Evolutionary conservation across 2,888 invertebrate genomes (phyloP).

Genomic region (Monoplex corrugatus): DNA sequence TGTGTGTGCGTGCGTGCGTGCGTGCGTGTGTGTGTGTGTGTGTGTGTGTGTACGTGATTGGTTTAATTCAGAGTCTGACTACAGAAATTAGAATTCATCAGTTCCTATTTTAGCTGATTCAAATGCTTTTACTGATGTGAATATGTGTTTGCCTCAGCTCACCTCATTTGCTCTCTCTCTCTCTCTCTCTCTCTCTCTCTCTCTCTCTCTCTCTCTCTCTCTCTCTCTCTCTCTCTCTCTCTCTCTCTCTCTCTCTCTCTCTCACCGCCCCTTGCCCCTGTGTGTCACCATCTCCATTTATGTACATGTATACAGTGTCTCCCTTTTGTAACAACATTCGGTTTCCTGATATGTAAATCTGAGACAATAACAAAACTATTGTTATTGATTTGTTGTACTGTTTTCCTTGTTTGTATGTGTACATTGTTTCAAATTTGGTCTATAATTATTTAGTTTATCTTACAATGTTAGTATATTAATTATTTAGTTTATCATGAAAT

Average conservation of each 20-base stretch:
- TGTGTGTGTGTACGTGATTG: neutral
- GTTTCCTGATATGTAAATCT: too few relatives aligned
- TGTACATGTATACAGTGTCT: too few relatives aligned
- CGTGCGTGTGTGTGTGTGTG: neutral
- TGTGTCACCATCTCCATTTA: too few relatives aligned
- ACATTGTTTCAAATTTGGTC: too few relatives aligned
- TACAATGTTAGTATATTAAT: neutral
- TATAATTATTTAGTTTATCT: neutral
- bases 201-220: slow-evolving; percentile 24
- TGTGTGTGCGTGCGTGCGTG: too few relatives aligned
- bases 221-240: slow-evolving; percentile 26
- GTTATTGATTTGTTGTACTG: neutral
- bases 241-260: neutral
- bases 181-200: slow-evolving; percentile 31
- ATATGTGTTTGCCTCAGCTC: neutral
- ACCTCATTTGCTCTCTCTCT: neutral
- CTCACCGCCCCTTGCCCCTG: neutral
- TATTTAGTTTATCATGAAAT: too few relatives aligned
- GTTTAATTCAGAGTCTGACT: too few relatives aligned
- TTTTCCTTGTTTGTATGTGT: neutral
- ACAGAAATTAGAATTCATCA: too few relatives aligned
- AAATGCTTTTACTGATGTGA: too few relatives aligned
- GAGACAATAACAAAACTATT: neutral
- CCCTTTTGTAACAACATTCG: too few relatives aligned
- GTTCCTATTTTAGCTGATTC: too few relatives aligned